phyloP scores from a whole-genome alignment of 2,797 vertebrate species.

The Amniataba percoides region DNA sequence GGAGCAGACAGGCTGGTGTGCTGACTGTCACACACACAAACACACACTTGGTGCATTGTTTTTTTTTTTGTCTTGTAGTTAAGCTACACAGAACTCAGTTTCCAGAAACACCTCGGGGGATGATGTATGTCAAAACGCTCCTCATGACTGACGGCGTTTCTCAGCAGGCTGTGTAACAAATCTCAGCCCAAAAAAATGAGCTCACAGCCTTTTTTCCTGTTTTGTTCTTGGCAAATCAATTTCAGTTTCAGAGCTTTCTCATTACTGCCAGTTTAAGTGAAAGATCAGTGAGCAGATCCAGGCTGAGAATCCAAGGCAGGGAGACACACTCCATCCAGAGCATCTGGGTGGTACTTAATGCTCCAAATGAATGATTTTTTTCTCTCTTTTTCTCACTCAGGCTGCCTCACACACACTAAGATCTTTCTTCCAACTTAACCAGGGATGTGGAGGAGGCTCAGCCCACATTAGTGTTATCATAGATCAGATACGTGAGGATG shows the following conservation, averaged over 20 bases:
- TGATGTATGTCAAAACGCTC: background rate
- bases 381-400: background rate
- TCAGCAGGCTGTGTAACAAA: background rate
- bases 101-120: background rate
- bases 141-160: background rate
- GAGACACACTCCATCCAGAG: background rate
- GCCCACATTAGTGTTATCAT: background rate
- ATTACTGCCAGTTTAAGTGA: background rate
- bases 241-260: too few relatives aligned
- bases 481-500: background rate
- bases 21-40: slow-evolving; percentile 4
- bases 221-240: background rate
- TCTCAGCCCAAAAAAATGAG: slow-evolving; percentile 4
- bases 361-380: background rate
- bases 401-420: background rate
- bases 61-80: background rate
- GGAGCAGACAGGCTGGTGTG: background rate
- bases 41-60: slow-evolving; percentile 9
- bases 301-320: background rate
- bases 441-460: background rate
- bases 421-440: background rate
- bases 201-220: background rate
- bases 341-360: background rate
- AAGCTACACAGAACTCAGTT: slow-evolving; percentile 10
- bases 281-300: background rate